These are phyloP conservation scores for Gadopsis marmoratus DNA, from an alignment of 2,797 vertebrate species.

Conservation along the genomic window DNA sequence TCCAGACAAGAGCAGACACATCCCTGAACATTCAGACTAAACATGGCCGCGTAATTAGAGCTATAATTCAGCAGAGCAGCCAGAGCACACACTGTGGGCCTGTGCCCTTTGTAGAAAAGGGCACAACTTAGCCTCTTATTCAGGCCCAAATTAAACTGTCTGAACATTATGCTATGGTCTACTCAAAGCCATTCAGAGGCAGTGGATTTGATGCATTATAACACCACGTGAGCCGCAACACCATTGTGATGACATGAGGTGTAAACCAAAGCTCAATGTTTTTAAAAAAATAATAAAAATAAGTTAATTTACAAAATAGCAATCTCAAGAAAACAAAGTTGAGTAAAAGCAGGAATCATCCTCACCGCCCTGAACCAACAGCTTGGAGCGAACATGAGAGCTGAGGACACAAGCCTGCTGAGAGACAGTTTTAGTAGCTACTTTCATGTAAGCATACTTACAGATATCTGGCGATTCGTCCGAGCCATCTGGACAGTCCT, in stretches of 20 bases:
- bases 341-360: slow-evolving; percentile 20
- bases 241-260: background rate
- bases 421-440: slow-evolving; percentile 27
- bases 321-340: background rate
- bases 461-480: slow-evolving; percentile 97
- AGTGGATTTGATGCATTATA: slow-evolving; percentile 16
- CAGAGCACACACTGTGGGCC: slow-evolving; percentile 43
- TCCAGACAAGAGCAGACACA: slow-evolving; percentile 77
- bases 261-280: background rate
- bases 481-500: slow-evolving; percentile 97
- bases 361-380: background rate
- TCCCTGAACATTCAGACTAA: slow-evolving; percentile 78
- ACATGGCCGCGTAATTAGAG: slow-evolving; percentile 78
- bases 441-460: slow-evolving; percentile 81
- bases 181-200: slow-evolving; percentile 40
- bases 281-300: background rate
- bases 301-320: slow-evolving; percentile 17
- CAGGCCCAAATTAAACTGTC: slow-evolving; percentile 57
- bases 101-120: slow-evolving; percentile 58
- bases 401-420: slow-evolving; percentile 25
- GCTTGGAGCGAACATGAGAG: slow-evolving; percentile 13
- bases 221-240: slow-evolving; percentile 14
- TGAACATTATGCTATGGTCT: slow-evolving; percentile 34
- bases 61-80: slow-evolving; percentile 71
- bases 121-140: slow-evolving; percentile 53